Evolutionary conservation across 1,140 invertebrate genomes (phyloP).

Genomic region (Drosophila arizonae): DNA sequence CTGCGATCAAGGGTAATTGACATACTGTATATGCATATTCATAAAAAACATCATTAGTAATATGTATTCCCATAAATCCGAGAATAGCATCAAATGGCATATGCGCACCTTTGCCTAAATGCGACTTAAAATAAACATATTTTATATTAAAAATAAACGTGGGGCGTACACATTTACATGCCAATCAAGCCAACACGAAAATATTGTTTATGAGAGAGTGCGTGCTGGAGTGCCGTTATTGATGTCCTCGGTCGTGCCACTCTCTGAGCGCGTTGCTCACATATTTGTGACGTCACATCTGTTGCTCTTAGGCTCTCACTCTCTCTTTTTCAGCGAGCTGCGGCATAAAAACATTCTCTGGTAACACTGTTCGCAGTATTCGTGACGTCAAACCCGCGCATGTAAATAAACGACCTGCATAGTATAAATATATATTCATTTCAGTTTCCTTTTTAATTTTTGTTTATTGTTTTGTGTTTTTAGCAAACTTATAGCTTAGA

Average conservation of each 20-base stretch:
- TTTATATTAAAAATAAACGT: no score
- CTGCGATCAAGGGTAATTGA: not conserved
- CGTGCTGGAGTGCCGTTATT: not conserved
- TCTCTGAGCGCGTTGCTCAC: constrained; percentile 1
- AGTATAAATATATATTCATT: not conserved
- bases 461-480: constrained; percentile 46
- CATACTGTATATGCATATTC: constrained; percentile 4
- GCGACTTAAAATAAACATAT: no score
- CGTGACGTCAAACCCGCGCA: constrained; percentile 5
- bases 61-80: not conserved
- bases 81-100: no score
- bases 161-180: no score
- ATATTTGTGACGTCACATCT: no score
- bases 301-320: no score
- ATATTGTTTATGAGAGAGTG: no score
- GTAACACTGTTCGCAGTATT: not conserved
- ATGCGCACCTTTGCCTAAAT: no score
- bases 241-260: no score
- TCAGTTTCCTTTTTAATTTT: constrained; percentile 15
- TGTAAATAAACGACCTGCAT: not conserved
- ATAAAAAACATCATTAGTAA: constrained; percentile 2
- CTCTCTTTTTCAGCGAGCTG: no score
- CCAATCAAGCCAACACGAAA: no score
- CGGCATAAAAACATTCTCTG: not conserved
- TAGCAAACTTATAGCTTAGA: constrained; percentile 68